These are phyloP conservation scores for Pithys albifrons DNA, from an alignment of 2,113 vertebrate species.

Conservation along the genomic window DNA sequence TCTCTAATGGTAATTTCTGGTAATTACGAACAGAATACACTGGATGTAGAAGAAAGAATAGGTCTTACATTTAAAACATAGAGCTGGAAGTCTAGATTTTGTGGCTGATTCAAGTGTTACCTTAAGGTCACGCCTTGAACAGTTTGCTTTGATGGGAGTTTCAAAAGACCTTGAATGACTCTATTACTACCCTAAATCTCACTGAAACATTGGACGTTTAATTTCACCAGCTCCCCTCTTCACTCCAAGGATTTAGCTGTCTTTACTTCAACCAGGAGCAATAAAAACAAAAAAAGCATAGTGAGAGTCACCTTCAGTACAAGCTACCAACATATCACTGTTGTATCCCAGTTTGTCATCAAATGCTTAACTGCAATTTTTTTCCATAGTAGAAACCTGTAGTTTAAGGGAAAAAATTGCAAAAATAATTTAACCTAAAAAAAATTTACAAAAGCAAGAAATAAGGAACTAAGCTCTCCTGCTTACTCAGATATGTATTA, in stretches of 20 bases:
- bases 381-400: background rate
- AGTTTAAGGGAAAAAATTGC: background rate
- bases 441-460: background rate
- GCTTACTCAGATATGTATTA: background rate
- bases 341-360: background rate
- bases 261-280: background rate
- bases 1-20: constrained; percentile 61
- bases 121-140: constrained; percentile 52
- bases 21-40: constrained; percentile 47
- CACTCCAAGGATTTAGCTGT: background rate
- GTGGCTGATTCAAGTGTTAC: constrained; percentile 30
- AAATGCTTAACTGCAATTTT: background rate
- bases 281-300: background rate
- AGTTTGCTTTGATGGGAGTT: constrained; percentile 46
- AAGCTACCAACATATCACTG: background rate
- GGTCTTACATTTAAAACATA: constrained; percentile 22
- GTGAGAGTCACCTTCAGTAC: background rate
- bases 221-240: background rate
- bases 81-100: constrained; percentile 38
- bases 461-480: background rate
- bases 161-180: constrained; percentile 35
- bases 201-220: background rate
- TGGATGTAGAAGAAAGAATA: constrained; percentile 52
- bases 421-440: background rate
- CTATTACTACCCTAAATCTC: background rate